phyloP scores from a whole-genome alignment of 2,113 vertebrate species.

The Brevimyrus niger region DNA sequence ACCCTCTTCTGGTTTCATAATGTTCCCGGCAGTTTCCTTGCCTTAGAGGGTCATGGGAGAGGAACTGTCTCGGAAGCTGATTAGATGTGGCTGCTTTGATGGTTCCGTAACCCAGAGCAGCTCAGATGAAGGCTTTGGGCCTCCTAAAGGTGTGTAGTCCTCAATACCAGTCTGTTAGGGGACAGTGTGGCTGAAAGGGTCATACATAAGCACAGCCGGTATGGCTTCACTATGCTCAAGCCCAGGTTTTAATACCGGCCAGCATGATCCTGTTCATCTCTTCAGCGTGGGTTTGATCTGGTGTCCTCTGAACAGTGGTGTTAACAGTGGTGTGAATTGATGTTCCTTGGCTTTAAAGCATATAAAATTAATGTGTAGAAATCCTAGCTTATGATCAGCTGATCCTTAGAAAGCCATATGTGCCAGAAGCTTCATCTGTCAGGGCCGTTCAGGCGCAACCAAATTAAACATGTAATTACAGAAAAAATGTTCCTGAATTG shows the following conservation, averaged over 20 bases:
- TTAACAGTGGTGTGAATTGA: neutral
- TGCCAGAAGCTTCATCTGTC: neutral
- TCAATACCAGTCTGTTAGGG: neutral
- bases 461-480: neutral
- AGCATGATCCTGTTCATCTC: neutral
- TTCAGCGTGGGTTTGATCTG: neutral
- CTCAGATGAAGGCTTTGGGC: neutral
- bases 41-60: conserved; percentile 17
- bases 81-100: neutral
- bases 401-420: neutral
- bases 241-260: neutral
- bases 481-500: neutral
- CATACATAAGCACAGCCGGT: neutral
- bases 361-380: neutral
- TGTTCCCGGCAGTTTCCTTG: conserved; percentile 34
- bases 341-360: neutral
- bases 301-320: neutral
- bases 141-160: neutral
- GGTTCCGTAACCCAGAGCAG: neutral
- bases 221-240: neutral
- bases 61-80: conserved; percentile 26
- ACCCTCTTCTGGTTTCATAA: conserved; percentile 46
- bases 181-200: neutral
- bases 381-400: neutral
- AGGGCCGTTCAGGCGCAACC: neutral